These are phyloP conservation scores for Nemotelus nigrinus DNA, from an alignment of 2,888 invertebrate species.

Conservation along the genomic window DNA sequence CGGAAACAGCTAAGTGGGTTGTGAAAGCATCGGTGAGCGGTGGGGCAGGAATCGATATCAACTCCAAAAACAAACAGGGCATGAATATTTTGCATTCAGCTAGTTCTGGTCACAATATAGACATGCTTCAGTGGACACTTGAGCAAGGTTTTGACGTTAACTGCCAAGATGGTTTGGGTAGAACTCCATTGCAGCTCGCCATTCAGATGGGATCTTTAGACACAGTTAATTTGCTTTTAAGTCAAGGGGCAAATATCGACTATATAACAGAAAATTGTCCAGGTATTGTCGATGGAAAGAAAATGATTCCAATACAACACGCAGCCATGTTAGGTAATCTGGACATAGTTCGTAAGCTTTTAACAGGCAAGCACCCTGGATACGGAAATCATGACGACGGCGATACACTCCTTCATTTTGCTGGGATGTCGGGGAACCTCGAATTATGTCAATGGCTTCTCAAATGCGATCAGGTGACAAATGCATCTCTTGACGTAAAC, in stretches of 20 bases:
- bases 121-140: background rate
- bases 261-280: background rate
- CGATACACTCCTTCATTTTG: conserved; percentile 20
- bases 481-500: conserved; percentile 6
- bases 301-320: conserved; percentile 13
- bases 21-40: background rate
- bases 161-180: background rate
- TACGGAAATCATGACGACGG: conserved; percentile 17
- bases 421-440: background rate
- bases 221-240: background rate
- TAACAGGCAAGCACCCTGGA: background rate
- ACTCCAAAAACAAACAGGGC: background rate
- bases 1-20: conserved; percentile 4
- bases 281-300: background rate
- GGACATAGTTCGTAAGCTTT: background rate
- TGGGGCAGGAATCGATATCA: background rate
- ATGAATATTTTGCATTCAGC: background rate
- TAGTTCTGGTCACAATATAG: background rate
- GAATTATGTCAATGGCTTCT: conserved; percentile 10
- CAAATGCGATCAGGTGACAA: background rate
- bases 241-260: background rate
- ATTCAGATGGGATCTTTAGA: background rate
- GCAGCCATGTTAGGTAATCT: conserved; percentile 5
- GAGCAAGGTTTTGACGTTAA: background rate
- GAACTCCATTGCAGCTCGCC: conserved; percentile 5